Base-by-base conservation (phyloP, 1,140 invertebrate species). In the Aphidius gifuensis region DNA sequence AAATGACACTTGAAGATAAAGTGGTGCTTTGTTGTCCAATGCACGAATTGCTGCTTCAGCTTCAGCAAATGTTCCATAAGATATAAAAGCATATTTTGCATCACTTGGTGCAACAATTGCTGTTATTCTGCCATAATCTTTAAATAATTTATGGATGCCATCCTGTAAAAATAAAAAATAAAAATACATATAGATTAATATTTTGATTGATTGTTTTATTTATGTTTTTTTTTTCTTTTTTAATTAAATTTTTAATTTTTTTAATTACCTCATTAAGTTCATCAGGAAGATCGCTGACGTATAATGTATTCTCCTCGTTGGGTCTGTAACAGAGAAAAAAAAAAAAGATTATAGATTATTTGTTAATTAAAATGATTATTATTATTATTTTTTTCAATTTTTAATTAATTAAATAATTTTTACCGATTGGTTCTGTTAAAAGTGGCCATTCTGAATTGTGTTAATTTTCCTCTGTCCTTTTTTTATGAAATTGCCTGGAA, bases 141-240 rank as follows among this genome's bases (percentile, higher is more conserved):
- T 44, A 60, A 81, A 81, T 11, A 79, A 60, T 61, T 71, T 54
- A 21, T 32, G 39, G 5, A 80, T 62, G 0, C 74, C 76, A 61
- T 66, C 60, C 79, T 65, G 47, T 64, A 63, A 1, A 44, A 50
- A 40, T 42, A 61, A 55, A 21, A 45, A 53, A 64, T 45, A 46
- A 47, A 43, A 60, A 32, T 60, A 6, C 16, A 46, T 60, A 55
- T 53, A 9, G 9, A 40, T 64, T 8, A 55, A n/a, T 32, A 57
- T 60, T 45, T n/a, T 49, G 55, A 23, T 58, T n/a, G n/a, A 46
- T n/a, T 21, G 4, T 50, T 40, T n/a, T 58, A 44, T 9, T 62
- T 7, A 60, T 11, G 8, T 43, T 8, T 64, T 32, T 54, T 46
- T 11, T 60, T 66, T 43, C 21, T 54, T 32, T 11, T 39, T 32